Conservation (phyloP, 2,888 invertebrate genomes). For the Lasioglossum zephyrum region DNA sequence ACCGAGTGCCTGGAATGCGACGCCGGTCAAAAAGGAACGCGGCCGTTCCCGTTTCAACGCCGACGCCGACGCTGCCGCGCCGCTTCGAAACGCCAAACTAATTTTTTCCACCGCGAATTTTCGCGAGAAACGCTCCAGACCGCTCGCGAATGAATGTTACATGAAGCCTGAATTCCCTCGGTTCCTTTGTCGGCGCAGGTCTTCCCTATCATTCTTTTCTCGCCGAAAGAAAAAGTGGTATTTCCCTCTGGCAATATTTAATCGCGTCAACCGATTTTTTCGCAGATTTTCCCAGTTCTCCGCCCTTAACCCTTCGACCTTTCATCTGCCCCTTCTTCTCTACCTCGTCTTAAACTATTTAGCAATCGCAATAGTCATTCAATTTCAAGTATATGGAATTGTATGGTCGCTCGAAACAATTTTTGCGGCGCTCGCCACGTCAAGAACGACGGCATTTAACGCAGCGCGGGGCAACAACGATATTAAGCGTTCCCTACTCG, state of each 20-base stretch:
- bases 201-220: constrained; percentile 1
- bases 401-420: background rate
- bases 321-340: background rate
- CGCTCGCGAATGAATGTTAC: constrained; percentile 69
- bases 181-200: constrained; percentile 7
- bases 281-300: background rate
- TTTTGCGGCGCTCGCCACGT: background rate
- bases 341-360: background rate
- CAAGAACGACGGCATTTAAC: constrained; percentile 37
- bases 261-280: constrained; percentile 46
- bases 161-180: constrained; percentile 51
- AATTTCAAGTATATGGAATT: background rate
- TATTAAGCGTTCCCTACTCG: constrained; percentile 39
- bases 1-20: constrained; percentile 10
- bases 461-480: constrained; percentile 32
- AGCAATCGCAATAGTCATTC: background rate
- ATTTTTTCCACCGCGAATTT: constrained; percentile 60
- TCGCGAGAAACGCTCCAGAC: constrained; percentile 55
- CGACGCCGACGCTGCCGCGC: background rate
- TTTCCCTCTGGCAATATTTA: background rate
- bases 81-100: constrained; percentile 19
- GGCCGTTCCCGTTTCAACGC: constrained; percentile 32
- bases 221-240: constrained; percentile 31
- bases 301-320: background rate
- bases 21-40: constrained; percentile 21